Conservation (phyloP, 1,140 invertebrate species). For the Leptinotarsa texana region DNA sequence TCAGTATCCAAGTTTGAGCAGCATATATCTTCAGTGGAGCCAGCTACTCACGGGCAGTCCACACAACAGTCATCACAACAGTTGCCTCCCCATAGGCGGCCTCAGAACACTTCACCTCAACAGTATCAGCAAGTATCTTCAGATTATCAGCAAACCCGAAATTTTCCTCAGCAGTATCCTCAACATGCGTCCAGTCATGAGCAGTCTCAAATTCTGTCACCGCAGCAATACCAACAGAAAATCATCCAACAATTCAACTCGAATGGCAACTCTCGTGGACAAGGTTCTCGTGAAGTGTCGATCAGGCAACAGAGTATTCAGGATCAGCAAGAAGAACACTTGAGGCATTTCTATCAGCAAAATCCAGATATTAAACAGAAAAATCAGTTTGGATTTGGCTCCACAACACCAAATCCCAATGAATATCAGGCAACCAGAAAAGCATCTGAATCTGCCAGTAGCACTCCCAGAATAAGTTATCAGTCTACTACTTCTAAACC, state of each 20-base stretch:
- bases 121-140: conserved; percentile 21
- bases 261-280: conserved; percentile 27
- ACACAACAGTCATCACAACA: conserved; percentile 29
- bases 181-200: conserved; percentile 14
- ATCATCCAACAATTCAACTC: conserved; percentile 37
- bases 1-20: conserved; percentile 76
- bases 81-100: conserved; percentile 21
- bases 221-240: conserved; percentile 37
- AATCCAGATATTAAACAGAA: conserved; percentile 8
- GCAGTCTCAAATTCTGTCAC: conserved; percentile 19
- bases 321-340: conserved; percentile 18
- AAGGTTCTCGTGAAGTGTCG: neutral
- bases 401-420: neutral
- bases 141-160: conserved; percentile 24
- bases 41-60: conserved; percentile 17
- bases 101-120: conserved; percentile 33
- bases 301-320: neutral
- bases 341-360: conserved; percentile 20
- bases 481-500: conserved; percentile 41
- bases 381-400: neutral
- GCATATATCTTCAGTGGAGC: conserved; percentile 64
- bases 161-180: neutral
- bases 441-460: conserved; percentile 33
- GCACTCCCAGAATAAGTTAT: conserved; percentile 40
- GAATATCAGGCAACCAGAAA: neutral